Evolutionary conservation across 1,140 invertebrate species (phyloP), one percentile per base, ranked within the genome.

Genomic region (Aplysia californica): DNA sequence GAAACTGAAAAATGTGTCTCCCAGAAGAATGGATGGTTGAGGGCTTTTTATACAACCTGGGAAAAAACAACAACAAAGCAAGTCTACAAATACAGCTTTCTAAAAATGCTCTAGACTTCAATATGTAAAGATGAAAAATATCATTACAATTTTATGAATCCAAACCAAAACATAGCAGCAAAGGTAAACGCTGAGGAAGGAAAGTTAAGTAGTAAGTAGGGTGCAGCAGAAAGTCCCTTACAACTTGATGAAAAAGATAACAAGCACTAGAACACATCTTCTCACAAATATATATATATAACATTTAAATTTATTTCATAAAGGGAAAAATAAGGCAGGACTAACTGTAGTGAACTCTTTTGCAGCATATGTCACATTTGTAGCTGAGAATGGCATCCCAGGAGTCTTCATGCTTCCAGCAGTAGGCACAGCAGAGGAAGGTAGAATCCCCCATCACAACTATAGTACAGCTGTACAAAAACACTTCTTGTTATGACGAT

Each of bases 1-100:
- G 55, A 94, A 93, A 44, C 92, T 91, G 76, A 94, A 96, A 86
- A 95, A 95, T 15, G 94, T 92, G 91, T 96, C 95, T 31, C 94
- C 94, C 1, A 92, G 83, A 23, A 95, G 90, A 70, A 93, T 91
- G 0, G 92, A 93, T 0, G 94, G 94, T 6, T 78, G 72, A 0
- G 92, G 92, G 18, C 79, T 83, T 73, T 82, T 79, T 44, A 90
- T 75, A 82, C 89, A 90, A 31, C 78, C 87, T 89, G 75, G 35
- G 58, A 70, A 2, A 70, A 3, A 56, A 55, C 29, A 50, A 23
- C 3, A 21, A n/a, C n/a, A 38, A n/a, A 33, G 10, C 41, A 26
- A 38, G 35, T 18, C 31, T 4, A 26, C 6, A n/a, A n/a, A 23
- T 39, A 2, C 35, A 21, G 3, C 38, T 70, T 31, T 76, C 38